Conservation (phyloP, 2,797 vertebrate genomes). For the Eleutherodactylus coqui region DNA sequence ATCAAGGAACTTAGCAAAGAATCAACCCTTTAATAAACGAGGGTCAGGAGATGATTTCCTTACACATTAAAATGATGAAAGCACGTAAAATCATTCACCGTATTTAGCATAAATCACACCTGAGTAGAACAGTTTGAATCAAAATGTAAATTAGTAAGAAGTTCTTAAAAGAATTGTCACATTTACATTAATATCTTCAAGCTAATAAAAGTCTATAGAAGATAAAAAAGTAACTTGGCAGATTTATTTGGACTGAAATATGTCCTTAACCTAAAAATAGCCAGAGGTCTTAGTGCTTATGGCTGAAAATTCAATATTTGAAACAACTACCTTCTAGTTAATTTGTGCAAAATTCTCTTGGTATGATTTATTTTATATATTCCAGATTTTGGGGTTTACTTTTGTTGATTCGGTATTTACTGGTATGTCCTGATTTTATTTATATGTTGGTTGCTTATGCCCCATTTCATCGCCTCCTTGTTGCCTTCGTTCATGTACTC, state of each 20-base stretch:
- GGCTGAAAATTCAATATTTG: background rate
- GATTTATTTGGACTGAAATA: constrained; percentile 13
- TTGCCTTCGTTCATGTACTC: too few relatives aligned
- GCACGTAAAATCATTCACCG: constrained; percentile 37
- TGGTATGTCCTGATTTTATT: background rate
- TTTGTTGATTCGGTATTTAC: too few relatives aligned
- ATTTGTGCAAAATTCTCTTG: background rate
- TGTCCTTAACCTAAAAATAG: constrained; percentile 48
- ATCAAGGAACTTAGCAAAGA: constrained; percentile 47
- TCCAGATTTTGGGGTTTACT: too few relatives aligned
- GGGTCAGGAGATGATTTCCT: constrained; percentile 49
- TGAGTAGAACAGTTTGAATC: constrained; percentile 48
- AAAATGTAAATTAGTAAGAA: constrained; percentile 60
- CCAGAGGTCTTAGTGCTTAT: background rate
- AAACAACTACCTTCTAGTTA: background rate
- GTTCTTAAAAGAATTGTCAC: constrained; percentile 54
- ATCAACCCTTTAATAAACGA: constrained; percentile 49
- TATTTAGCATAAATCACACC: constrained; percentile 60
- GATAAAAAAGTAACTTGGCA: constrained; percentile 33
- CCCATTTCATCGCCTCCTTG: too few relatives aligned
- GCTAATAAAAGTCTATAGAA: constrained; percentile 33
- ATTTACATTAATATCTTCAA: constrained; percentile 58
- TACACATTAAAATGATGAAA: constrained; percentile 56
- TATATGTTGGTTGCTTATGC: too few relatives aligned
- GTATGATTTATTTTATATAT: background rate